Evolutionary conservation across 2,113 vertebrate genomes (phyloP).

Genomic region (Cheirogaleus medius): DNA sequence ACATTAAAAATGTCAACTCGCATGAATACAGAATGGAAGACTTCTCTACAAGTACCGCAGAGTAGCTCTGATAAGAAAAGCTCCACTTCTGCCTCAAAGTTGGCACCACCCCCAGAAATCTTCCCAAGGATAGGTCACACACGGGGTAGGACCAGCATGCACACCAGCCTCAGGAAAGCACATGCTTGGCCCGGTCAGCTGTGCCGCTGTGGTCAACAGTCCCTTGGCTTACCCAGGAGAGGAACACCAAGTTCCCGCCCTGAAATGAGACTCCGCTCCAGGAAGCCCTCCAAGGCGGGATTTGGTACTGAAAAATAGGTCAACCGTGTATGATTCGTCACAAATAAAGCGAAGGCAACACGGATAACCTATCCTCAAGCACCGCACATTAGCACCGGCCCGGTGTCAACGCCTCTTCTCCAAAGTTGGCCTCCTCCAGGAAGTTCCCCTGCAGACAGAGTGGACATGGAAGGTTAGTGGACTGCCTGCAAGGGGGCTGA

Average conservation of each 20-base stretch:
- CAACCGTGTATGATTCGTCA: constrained; percentile 54
- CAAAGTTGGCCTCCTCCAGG: constrained; percentile 29
- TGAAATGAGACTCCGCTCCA: not conserved
- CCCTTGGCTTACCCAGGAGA: not conserved
- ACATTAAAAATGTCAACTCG: constrained; percentile 12
- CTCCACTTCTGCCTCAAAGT: not conserved
- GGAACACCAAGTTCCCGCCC: not conserved
- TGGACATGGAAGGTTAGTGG: not conserved
- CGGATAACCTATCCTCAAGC: constrained; percentile 58
- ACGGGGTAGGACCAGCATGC: fast-evolving
- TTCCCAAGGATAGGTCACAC: not conserved
- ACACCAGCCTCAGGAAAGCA: not conserved
- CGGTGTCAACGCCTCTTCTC: not conserved
- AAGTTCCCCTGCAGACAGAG: not conserved
- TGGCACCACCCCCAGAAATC: not conserved
- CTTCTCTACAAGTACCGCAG: not conserved
- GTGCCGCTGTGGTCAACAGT: not conserved
- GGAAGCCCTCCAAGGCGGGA: not conserved
- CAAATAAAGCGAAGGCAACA: constrained; percentile 58
- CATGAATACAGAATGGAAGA: not conserved
- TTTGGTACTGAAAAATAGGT: constrained; percentile 60
- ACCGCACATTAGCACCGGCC: not conserved
- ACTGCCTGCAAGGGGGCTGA: not conserved
- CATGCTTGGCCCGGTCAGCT: not conserved
- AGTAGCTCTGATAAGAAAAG: not conserved